phyloP scores from a whole-genome alignment of 1,140 invertebrate species.

The Sycobia sp. region DNA sequence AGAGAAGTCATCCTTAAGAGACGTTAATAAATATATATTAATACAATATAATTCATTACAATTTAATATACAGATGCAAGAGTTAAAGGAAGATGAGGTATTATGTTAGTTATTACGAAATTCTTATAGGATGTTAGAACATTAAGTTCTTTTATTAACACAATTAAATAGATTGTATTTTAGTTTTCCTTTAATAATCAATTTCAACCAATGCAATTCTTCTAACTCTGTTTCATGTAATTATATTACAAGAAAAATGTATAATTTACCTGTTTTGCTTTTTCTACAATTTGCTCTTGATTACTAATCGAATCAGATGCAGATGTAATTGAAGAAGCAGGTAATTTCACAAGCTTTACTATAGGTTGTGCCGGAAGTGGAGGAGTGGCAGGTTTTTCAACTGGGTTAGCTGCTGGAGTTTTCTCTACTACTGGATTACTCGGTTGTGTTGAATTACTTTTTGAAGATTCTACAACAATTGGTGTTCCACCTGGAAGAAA shows the following conservation, averaged over 20 bases:
- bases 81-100: no score
- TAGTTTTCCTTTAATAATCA: no score
- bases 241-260: no score
- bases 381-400: slow-evolving; percentile 38
- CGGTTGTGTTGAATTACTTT: slow-evolving; percentile 39
- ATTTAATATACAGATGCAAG: no score
- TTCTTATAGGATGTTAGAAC: no score
- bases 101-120: no score
- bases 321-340: slow-evolving; percentile 50
- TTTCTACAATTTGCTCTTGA: slow-evolving; percentile 84
- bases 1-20: no score
- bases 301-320: slow-evolving; percentile 53
- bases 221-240: no score
- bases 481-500: slow-evolving; percentile 58
- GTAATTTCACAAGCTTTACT: slow-evolving; percentile 61
- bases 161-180: no score
- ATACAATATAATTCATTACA: not conserved
- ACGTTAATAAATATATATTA: no score
- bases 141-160: no score
- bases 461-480: slow-evolving; percentile 58
- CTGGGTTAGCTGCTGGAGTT: slow-evolving; percentile 31
- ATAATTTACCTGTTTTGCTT: slow-evolving; percentile 76
- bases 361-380: slow-evolving; percentile 58
- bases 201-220: no score
- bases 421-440: slow-evolving; percentile 41